Percentiles rank a stretch among this genome's conserved stretches.
Evolutionary conservation across 2,888 invertebrate genomes (phyloP).

Genomic region (Agrotis clavis): DNA sequence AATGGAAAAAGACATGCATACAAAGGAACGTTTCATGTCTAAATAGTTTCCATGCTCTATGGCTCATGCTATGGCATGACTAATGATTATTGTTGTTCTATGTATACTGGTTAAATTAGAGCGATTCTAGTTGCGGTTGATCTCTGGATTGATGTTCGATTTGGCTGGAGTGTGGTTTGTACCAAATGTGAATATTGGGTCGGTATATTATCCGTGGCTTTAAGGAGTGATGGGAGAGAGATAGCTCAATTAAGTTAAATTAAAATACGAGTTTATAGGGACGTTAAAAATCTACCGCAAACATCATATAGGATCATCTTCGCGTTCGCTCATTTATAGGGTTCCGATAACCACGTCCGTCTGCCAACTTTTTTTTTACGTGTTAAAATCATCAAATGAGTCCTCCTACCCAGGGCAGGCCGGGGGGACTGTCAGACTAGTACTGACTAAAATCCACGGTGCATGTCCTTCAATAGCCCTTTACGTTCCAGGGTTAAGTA

Average conservation of each 20-base stretch:
- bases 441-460: too few relatives aligned
- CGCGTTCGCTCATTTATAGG: neutral
- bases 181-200: slow-evolving; percentile 12
- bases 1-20: neutral
- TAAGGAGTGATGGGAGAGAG: neutral
- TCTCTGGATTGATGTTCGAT: slow-evolving; percentile 49
- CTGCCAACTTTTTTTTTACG: too few relatives aligned
- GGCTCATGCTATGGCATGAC: slow-evolving; percentile 64
- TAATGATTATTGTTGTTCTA: slow-evolving; percentile 67
- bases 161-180: slow-evolving; percentile 34
- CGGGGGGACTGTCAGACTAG: too few relatives aligned
- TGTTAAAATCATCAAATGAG: too few relatives aligned
- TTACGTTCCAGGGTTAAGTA: too few relatives aligned
- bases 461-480: too few relatives aligned
- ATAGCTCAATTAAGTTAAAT: too few relatives aligned
- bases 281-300: too few relatives aligned
- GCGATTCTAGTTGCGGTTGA: slow-evolving; percentile 48
- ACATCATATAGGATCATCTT: neutral
- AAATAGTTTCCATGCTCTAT: slow-evolving; percentile 9
- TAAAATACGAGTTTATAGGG: too few relatives aligned
- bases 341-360: too few relatives aligned
- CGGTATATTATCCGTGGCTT: slow-evolving; percentile 1
- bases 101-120: slow-evolving; percentile 43
- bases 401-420: too few relatives aligned
- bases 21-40: slow-evolving; percentile 2